Base-by-base conservation (phyloP, 2,113 vertebrate genomes). In the Podiceps cristatus region DNA sequence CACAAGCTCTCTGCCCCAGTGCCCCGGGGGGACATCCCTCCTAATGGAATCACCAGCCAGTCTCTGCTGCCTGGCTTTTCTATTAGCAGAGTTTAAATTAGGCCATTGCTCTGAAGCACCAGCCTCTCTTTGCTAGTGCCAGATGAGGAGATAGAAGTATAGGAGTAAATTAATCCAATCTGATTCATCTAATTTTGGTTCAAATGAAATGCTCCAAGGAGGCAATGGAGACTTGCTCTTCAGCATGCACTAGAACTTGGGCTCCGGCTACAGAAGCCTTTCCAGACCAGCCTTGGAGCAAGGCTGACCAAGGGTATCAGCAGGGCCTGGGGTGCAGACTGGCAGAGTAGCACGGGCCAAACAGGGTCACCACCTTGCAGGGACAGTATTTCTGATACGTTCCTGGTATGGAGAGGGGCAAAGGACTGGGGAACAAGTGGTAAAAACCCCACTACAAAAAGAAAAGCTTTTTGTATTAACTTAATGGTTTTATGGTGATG, bases 231-330 rank as follows among this genome's bases (percentile, higher is more conserved):
- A 60, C 9, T 52, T 74, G 8, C 13, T 60, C 37, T 80, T 58
- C 66, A 80, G 23, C 59, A 8, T 2, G 0, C 28, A 7, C 37
- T 73, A 55, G 40, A 64, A 7, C 40, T 10, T 47, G 29, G 56
- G 13, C 8, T 80, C 49, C 64, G 71, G 25, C 68, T 76, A 12
- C 55, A 56, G 50, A 60, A 72, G 11, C 2, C 1, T 77, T 88
- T 66, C 35, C 22, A 42, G 7, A 2, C 20, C 19, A 72, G 62
- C 12, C 40, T 42, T 31, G 20, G 53, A 59, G 40, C 2, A 31
- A n/a, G 62, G n/a, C 28, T 62, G 47, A 33, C 2, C 0, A 0
- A 85, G 23, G 10, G 4, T 29, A 35, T 22, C 31, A 4, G 3
- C 8, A 49, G 25, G 52, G 8, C 42, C 15, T 22, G 11, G 14